Base-by-base conservation (phyloP, 2,797 vertebrate genomes). In the Euphonia xanthogaster region DNA sequence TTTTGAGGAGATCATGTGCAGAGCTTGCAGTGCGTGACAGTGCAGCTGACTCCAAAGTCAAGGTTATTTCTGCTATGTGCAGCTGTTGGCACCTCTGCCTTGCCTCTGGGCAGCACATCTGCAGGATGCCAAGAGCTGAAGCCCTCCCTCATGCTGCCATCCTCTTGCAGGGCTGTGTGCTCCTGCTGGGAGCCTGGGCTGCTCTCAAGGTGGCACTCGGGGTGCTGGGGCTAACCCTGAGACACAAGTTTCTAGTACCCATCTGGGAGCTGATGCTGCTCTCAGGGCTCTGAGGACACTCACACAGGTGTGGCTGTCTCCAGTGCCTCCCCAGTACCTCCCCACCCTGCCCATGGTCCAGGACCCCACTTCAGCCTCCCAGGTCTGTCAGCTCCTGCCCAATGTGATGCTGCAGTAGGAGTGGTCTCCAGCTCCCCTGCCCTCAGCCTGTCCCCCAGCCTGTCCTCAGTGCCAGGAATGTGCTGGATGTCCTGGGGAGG, bases 241-340 rank as follows among this genome's bases (percentile, higher is more conserved):
- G n/a, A 39, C 27, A 35, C 44, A 44, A 21, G 13, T 70, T 88
- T 66, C 51, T 33, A 23, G 35, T 22, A 20, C 4, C 0, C 0
- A 9, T 33, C 44, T 66, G 37, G 4, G 30, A 70, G 21, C n/a
- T 39, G 27, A 20, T 71, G 57, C 53, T 85, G 48, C 27, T 54
- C 24, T 63, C 40, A 15, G 40, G 20, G 28, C 24, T 33, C 70
- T 13, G 30, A 39, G 42, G 63, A 45, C 75, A 51, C 10, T n/a
- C 45, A 45, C 30, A 44, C 24, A 47, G 48, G n/a, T 6, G 2
- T 47, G 54, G n/a, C 62, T 77, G n/a, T 40, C 8, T 76, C 62
- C 27, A 31, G 25, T 30, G 31, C 40, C 35, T 53, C 27, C 23
- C 16, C 50, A 54, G 53, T 35, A 14, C 39, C 27, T 40, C 24